These are phyloP conservation scores for Branchellion lobata DNA, from an alignment of 2,888 invertebrate species.

Conservation along the genomic window DNA sequence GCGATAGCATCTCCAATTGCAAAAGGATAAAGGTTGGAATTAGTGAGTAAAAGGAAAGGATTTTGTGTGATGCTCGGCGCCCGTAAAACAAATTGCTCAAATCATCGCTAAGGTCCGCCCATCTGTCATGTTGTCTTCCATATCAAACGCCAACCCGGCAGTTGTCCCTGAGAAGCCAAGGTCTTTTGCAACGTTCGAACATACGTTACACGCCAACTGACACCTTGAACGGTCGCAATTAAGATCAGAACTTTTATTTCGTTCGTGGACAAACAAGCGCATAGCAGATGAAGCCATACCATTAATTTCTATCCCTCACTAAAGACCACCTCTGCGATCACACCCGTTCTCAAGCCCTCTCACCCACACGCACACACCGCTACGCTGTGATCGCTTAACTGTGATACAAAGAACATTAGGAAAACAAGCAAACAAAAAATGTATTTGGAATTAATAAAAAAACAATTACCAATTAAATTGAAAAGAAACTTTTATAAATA, in stretches of 20 bases:
- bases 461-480: too few relatives aligned
- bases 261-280: background rate
- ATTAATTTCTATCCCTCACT: background rate
- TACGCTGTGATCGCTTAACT: too few relatives aligned
- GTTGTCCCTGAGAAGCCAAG: too few relatives aligned
- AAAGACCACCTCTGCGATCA: too few relatives aligned
- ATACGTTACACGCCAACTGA: too few relatives aligned
- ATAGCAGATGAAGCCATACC: background rate
- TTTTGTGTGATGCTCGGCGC: slow-evolving; percentile 16
- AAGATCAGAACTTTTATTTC: background rate
- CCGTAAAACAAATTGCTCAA: slow-evolving; percentile 8
- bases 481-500: too few relatives aligned
- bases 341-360: too few relatives aligned
- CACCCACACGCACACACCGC: too few relatives aligned
- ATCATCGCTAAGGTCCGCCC: slow-evolving; percentile 6
- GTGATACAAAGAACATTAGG: too few relatives aligned
- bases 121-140: background rate
- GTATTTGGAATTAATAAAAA: too few relatives aligned
- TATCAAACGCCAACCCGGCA: background rate
- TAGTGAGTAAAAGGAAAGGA: slow-evolving; percentile 21
- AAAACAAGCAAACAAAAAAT: too few relatives aligned
- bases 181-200: too few relatives aligned
- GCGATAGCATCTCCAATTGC: slow-evolving; percentile 16
- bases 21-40: slow-evolving; percentile 12
- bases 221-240: background rate